These are phyloP conservation scores for Lacerta viridis DNA, from an alignment of 2,797 vertebrate species.

Conservation along the genomic window DNA sequence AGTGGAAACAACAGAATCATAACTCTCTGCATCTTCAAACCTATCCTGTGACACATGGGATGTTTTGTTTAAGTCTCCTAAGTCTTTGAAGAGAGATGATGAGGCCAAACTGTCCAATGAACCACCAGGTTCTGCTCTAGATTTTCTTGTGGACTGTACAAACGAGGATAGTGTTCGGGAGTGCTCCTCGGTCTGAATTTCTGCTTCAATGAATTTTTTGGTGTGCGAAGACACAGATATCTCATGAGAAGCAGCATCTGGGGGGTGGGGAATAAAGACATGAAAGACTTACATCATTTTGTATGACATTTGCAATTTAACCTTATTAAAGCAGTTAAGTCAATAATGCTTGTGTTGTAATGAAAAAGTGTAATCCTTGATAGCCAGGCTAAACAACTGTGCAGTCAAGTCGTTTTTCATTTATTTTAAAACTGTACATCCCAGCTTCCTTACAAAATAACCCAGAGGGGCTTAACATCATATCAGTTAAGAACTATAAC, in stretches of 20 bases:
- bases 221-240: conserved; percentile 61
- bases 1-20: conserved; percentile 70
- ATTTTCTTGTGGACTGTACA: conserved; percentile 75
- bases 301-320: conserved; percentile 42
- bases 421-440: background rate
- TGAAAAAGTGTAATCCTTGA: background rate
- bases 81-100: conserved; percentile 68
- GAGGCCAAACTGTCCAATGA: conserved; percentile 68
- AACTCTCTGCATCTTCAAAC: conserved; percentile 62
- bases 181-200: conserved; percentile 65
- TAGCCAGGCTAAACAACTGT: background rate
- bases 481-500: background rate
- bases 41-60: conserved; percentile 53
- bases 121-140: conserved; percentile 77
- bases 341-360: background rate
- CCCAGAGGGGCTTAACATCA: background rate
- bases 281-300: conserved; percentile 46
- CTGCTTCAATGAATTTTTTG: conserved; percentile 68
- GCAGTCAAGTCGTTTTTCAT: background rate
- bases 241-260: conserved; percentile 73
- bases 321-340: conserved; percentile 49
- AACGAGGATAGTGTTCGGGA: conserved; percentile 71
- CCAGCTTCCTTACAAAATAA: background rate
- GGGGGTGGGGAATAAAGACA: conserved; percentile 33
- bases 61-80: conserved; percentile 56